Evolutionary conservation across 2,888 invertebrate genomes (phyloP).

Genomic region (Athrips mouffetella): DNA sequence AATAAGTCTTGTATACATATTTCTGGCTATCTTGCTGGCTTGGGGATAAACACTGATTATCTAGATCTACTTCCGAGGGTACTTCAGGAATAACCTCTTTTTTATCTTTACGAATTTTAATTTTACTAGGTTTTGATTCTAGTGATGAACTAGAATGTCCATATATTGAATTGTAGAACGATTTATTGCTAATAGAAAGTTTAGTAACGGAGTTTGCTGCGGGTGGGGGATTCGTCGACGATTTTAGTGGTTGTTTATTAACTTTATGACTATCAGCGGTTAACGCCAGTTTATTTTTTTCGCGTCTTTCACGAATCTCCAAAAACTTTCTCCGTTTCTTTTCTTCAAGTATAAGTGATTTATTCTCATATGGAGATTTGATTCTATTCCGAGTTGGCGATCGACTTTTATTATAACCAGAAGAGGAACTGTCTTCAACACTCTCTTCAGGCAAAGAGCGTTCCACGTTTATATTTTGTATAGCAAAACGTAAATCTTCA

Average conservation of each 20-base stretch:
- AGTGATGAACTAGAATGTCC: conserved; percentile 37
- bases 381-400: conserved; percentile 50
- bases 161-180: conserved; percentile 69
- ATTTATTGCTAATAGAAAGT: conserved; percentile 68
- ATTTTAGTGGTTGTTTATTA: no score
- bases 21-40: conserved; percentile 32
- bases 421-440: conserved; percentile 33
- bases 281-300: conserved; percentile 54
- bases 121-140: conserved; percentile 22
- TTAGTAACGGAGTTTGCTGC: conserved; percentile 62
- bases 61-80: not conserved
- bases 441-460: conserved; percentile 49
- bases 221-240: no score
- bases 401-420: conserved; percentile 37
- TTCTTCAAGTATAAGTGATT: conserved; percentile 54
- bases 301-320: conserved; percentile 61
- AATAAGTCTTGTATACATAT: conserved; percentile 50
- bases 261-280: conserved; percentile 50
- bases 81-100: conserved; percentile 28
- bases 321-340: conserved; percentile 59
- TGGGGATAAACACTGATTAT: not conserved
- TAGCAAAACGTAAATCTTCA: conserved; percentile 44
- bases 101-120: conserved; percentile 31
- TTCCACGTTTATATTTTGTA: conserved; percentile 46
- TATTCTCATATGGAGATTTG: conserved; percentile 69